Evolutionary conservation across 37 sponge, comb jelly and placozoan species (phyloP), one percentile per base, ranked within the genome.

Genomic region (Ianthella basta): DNA sequence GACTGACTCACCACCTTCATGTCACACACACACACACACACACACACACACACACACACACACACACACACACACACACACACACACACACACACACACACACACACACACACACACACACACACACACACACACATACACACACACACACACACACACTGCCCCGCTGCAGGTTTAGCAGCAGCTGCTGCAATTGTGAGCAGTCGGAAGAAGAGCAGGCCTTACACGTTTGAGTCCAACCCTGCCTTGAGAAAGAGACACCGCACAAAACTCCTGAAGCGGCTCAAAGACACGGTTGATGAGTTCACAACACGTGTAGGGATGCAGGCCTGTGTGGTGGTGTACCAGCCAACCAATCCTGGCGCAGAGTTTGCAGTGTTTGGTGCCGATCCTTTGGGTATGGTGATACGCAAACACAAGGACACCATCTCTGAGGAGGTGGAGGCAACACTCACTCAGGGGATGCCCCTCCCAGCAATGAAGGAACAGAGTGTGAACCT

Each of bases 221-320:
- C 60, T 0, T 89, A 85, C 59, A 56, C 41, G 36, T 97, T 97
- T 88, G 97, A 97, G 80, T 85, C 90, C 13, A 95, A 95, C 56
- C 97, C 97, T 21, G 88, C 96, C 36, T 41, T 92, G 38, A 85
- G 97, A 0, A 94, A 90, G 79, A 83, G 96, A 18, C 95, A 95
- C 54, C 81, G 82, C 63, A 92, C 97, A 19, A 96, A 94, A 55
- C 85, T 95, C 15, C 73, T 94, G 61, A 85, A 88, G 16, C 85
- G 72, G 34, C 84, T 97, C 64, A 84, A 87, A 39, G 93, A 91
- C 21, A 90, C 91, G 10, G 77, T 97, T 0, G 93, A 92, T 66
- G 95, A 97, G 84, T 84, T 90, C n/a, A 54, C 92, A 5, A 82
- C 91, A 55, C 92, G 95, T 20, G 94, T 97, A 2, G 97, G 97